Evolutionary conservation across 2,113 vertebrate species (phyloP), one percentile per base, ranked within the genome.

Genomic region (Equus przewalskii): DNA sequence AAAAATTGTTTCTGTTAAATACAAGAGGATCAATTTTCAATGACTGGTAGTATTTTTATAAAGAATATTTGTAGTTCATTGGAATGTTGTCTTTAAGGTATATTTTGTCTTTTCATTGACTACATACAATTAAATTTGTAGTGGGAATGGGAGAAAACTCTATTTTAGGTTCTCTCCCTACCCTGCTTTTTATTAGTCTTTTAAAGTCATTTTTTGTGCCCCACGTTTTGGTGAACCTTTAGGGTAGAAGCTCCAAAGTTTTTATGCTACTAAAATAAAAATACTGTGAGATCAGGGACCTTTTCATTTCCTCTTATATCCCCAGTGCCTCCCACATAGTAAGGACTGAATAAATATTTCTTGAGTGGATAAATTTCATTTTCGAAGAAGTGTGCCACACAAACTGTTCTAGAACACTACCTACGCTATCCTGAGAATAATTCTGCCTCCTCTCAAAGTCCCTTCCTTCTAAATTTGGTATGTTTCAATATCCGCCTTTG

Each of bases 201-300:
- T 93, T 51, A 73, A 92, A 78, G 56, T 28, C 33, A 13, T 69
- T 91, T 5, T 13, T 46, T 64, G 4, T 21, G 41, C 21, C 22
- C 10, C 24, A 60, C 10, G 16, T 54, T 87, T 94, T 83, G 46
- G 4, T 76, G n/a, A 91, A 84, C 16, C 24, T 94, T 89, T 65
- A 80, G 44, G 14, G 36, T n/a, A 86, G 46, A 79, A 16, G 13
- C 91, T 14, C 60, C 36, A 95, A 62, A 96, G 73, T 44, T 93
- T 96, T 67, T 62, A 58, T 89, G 72, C 41, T 87, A 49, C 30
- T 93, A 69, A 94, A 89, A 69, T 82, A 86, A 78, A 92, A 91
- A 28, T 33, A 21, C 49, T 79, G 19, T 85, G 76, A 51, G 11
- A 15, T 54, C 19, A 19, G 12, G 21, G 26, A 73, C 6, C 4